Conservation (phyloP, 2,888 invertebrate species). For the Teinopalpus imperialis region DNA sequence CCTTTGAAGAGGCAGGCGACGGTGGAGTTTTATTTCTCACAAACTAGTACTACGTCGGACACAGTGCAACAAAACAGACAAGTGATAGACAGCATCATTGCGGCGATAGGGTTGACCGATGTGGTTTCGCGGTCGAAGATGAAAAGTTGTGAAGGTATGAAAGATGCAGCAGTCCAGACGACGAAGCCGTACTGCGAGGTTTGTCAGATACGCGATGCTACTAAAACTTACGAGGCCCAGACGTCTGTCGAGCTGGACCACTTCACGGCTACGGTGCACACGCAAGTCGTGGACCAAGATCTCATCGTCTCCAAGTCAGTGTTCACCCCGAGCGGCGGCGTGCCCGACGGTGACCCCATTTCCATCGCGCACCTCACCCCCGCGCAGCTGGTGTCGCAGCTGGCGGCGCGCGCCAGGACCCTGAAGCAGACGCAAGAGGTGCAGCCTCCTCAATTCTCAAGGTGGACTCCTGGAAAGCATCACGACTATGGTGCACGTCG, state of each 20-base stretch:
- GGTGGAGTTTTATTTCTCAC: slow-evolving; percentile 64
- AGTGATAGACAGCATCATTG: slow-evolving; percentile 61
- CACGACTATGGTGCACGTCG: slow-evolving; percentile 42
- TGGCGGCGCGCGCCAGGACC: slow-evolving; percentile 72
- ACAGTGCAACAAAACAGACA: slow-evolving; percentile 59
- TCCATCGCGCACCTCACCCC: slow-evolving; percentile 74
- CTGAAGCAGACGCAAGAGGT: slow-evolving; percentile 53
- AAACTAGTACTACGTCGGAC: slow-evolving; percentile 37
- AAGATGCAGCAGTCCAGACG: slow-evolving; percentile 67
- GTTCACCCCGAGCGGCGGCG: slow-evolving; percentile 63
- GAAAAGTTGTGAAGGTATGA: slow-evolving; percentile 49
- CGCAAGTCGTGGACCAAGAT: slow-evolving; percentile 71
- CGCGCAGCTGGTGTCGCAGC: slow-evolving; percentile 71
- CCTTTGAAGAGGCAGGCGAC: slow-evolving; percentile 65
- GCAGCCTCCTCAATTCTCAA: slow-evolving; percentile 32
- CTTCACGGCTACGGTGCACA: slow-evolving; percentile 58
- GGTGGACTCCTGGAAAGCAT: slow-evolving; percentile 40
- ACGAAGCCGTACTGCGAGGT: slow-evolving; percentile 61
- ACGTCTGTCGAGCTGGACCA: slow-evolving; percentile 54
- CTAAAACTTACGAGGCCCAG: slow-evolving; percentile 39
- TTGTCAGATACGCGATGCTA: slow-evolving; percentile 64
- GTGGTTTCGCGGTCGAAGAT: slow-evolving; percentile 55
- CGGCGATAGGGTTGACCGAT: slow-evolving; percentile 56
- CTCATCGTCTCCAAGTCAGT: slow-evolving; percentile 62
- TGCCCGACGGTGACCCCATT: slow-evolving; percentile 55